Base-by-base conservation (phyloP, 1,140 invertebrate genomes). In the Phortica variegata region DNA sequence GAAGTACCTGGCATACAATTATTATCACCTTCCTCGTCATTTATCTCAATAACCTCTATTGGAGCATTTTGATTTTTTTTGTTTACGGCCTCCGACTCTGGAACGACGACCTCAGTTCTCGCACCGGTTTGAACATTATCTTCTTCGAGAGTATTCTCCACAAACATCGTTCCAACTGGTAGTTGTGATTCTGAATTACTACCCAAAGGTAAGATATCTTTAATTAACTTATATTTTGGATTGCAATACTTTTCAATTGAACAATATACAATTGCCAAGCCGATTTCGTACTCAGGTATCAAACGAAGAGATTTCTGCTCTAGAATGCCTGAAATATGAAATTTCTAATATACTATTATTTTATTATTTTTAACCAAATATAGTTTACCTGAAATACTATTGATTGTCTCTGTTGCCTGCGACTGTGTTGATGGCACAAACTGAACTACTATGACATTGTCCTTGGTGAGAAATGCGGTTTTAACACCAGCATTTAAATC, bases 221-320 rank as follows among this genome's bases (percentile, higher is more conserved):
- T 70, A 9, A 74, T 47, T 21, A 79, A 75, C 51, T 75, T 79
- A 47, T 79, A 81, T 15, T 63, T 54, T 8, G 85, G 84, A 76
- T 88, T 88, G 58, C 86, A 88, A 55, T 84, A 83, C 55, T 82
- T 82, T 34, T 80, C 77, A 21, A 75, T 78, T 1, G 83, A 85
- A 63, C 81, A 82, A 52, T 83, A 81, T 10, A 87, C 60, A 48
- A 86, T 79, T 15, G 85, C 84, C 33, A 85, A 76, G 8, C 84
- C 84, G 48, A 87, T 83, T 62, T 87, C 86, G 7, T 81, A 79
- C 72, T 87, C 85, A 39, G 82, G 79, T 48, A 87, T 79, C 31
- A 83, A 58, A 43, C 84, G 79, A 50, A 81, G 79, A 2, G 75
- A 77, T 44, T 78, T 78, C 23, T 55, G 73, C 48, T 79, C 80